These are phyloP conservation scores for Lycopodina hypogea DNA, from an alignment of 37 sponge, comb jelly and placozoan species.

Conservation along the genomic window DNA sequence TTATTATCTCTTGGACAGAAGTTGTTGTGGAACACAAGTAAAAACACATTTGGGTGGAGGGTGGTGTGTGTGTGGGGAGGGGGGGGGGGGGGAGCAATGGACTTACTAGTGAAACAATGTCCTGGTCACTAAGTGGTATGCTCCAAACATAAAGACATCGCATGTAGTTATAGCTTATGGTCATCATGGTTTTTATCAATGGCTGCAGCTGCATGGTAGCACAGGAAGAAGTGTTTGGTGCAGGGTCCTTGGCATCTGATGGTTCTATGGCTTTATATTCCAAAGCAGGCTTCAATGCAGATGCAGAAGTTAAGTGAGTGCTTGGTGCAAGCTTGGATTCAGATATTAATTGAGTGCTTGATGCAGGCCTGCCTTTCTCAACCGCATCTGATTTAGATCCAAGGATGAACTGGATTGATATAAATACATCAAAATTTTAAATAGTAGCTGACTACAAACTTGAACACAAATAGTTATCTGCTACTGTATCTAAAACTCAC, in stretches of 20 bases:
- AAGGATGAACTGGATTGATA: slow-evolving; percentile 3
- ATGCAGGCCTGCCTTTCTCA: neutral
- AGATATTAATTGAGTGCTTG: neutral
- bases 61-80: too few species aligned
- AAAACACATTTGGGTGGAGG: too few species aligned
- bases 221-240: neutral
- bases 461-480: too few species aligned
- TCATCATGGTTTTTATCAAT: neutral
- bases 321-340: neutral
- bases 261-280: neutral
- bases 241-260: neutral
- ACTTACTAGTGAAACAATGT: too few species aligned
- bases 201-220: slow-evolving; percentile 1
- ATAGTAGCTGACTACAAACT: neutral
- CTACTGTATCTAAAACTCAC: slow-evolving; percentile 29
- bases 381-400: neutral
- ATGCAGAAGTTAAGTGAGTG: neutral
- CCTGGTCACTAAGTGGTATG: neutral
- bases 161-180: neutral
- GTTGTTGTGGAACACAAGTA: too few species aligned
- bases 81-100: too few species aligned
- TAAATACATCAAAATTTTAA: neutral
- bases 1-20: too few species aligned
- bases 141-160: neutral
- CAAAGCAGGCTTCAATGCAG: too few species aligned